phyloP scores from a whole-genome alignment of 2,888 invertebrate species.

The Atethmia centrago region DNA sequence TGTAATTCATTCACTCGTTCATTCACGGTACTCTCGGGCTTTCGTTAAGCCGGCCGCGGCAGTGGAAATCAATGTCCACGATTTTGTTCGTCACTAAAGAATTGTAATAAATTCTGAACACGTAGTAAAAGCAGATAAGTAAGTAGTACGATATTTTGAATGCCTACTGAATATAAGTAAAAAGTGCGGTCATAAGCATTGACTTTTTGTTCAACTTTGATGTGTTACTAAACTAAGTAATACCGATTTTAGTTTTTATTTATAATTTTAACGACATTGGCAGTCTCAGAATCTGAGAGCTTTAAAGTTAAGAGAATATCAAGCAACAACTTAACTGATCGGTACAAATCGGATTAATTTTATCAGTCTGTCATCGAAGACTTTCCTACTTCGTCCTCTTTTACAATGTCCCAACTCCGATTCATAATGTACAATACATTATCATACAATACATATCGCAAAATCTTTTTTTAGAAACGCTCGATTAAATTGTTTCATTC shows the following conservation, averaged over 20 bases:
- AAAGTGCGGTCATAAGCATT: not conserved
- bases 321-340: not conserved
- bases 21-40: conserved; percentile 53
- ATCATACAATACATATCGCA: too few relatives aligned
- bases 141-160: not conserved
- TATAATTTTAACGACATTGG: not conserved
- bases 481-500: not conserved
- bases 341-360: conserved; percentile 15
- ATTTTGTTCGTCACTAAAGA: conserved; percentile 30
- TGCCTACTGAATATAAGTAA: not conserved
- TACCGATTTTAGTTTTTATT: not conserved
- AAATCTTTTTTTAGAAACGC: not conserved
- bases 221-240: not conserved
- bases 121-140: not conserved
- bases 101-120: conserved; percentile 23
- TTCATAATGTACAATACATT: too few relatives aligned
- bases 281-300: not conserved
- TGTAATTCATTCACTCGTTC: conserved; percentile 50
- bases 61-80: conserved; percentile 61
- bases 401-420: not conserved
- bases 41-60: conserved; percentile 46
- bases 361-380: conserved; percentile 3
- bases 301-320: not conserved
- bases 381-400: not conserved
- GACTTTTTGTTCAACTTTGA: not conserved